Evolutionary conservation across 2,888 invertebrate species (phyloP), one percentile per base, ranked within the genome.

Genomic region (Protophormia terraenovae): DNA sequence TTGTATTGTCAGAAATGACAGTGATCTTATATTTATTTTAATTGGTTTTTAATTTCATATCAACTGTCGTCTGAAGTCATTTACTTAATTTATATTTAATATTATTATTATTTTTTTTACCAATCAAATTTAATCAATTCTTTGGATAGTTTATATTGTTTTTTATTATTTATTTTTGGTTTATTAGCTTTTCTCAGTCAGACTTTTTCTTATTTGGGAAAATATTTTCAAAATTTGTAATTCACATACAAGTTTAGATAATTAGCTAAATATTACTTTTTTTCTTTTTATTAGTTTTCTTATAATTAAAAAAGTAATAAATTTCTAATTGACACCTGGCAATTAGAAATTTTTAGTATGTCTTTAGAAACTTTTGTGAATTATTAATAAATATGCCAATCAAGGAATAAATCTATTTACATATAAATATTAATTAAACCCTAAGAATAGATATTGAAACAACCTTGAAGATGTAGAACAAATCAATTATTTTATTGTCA

Each of bases 21-120:
- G 69, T 82, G 78, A 82, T 82, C 64, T 78, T 69, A 64, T 78
- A 82, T 67, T 67, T 67, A 32, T 85, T 85, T 85, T 82, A 82
- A 85, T 85, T 85, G 64, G 58, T 75, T 85, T 85, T 85, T 82
- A 82, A 82, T 85, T 85, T 82, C 69, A 78, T 53, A 66, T 69
- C 76, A 62, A 47, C 5, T 73, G 73, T 62, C 53, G 58, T 22
- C 71, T 71, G 32, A 66, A 75, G 75, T 79, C 24, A 71, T 85
- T 85, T 81, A 62, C 71, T 55, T 19, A 73, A 71, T 45, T 77
- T 50, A 50, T 58, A 50, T 64, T 35, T 24, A 72, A 72, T 83
- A 78, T 78, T 47, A 22, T n/a, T n/a, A 62, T 53, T 62, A 24
- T 24, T 38, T 45, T 14, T 41, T 41, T 66, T 47, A 7, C 29